Percentiles rank a stretch among this genome's conserved stretches.
These are phyloP conservation scores for Haliaeetus leucogaster DNA, from an alignment of 2,113 vertebrate genomes.

Conservation along the genomic window DNA sequence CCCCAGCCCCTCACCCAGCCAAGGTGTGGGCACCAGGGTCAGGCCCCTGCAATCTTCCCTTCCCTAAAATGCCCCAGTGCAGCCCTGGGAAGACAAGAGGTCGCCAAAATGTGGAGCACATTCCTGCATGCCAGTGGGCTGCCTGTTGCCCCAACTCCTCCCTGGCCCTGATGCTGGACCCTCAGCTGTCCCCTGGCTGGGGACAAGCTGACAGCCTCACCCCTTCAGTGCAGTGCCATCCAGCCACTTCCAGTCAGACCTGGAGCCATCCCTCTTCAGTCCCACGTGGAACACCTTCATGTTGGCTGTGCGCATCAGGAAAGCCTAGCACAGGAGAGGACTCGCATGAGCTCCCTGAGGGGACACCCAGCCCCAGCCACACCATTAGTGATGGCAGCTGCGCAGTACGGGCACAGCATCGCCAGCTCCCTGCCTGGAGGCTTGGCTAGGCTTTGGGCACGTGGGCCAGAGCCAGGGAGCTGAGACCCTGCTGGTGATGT, in stretches of 20 bases:
- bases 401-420: background rate
- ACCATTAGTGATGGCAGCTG: rapidly evolving
- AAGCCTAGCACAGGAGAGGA: background rate
- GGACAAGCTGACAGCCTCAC: background rate
- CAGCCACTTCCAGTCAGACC: slow-evolving; percentile 39
- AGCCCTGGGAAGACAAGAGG: background rate
- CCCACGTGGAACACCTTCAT: background rate
- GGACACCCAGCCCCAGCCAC: background rate
- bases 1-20: background rate
- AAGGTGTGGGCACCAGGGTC: background rate
- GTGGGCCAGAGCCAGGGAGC: background rate
- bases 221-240: background rate
- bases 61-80: background rate
- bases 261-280: background rate
- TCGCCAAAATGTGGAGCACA: background rate
- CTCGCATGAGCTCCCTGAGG: rapidly evolving
- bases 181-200: background rate
- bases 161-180: rapidly evolving
- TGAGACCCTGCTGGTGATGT: background rate
- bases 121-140: background rate
- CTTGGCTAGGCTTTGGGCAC: background rate
- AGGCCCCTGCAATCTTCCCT: background rate
- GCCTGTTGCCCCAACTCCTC: rapidly evolving
- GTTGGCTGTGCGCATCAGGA: background rate
- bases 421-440: background rate